Percentiles rank a stretch among this genome's conserved stretches.
Conservation (phyloP, 1,140 invertebrate genomes). For the Drosophila sproati region DNA sequence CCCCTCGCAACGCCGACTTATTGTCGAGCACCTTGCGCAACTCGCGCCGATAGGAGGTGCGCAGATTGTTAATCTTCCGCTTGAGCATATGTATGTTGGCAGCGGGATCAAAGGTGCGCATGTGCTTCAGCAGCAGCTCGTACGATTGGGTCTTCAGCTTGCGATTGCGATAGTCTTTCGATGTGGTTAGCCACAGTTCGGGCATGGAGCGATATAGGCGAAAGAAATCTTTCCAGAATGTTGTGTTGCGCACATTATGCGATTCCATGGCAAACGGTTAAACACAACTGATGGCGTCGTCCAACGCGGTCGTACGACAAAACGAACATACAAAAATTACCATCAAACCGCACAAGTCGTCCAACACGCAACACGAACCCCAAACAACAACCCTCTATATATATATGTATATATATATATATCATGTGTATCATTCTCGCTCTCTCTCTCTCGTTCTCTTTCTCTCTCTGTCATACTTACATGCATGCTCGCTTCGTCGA, state of each 20-base stretch:
- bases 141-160: slow-evolving; percentile 47
- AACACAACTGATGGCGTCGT: slow-evolving; percentile 12
- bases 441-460: neutral
- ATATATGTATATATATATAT: too few species aligned
- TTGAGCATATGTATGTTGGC: slow-evolving; percentile 60
- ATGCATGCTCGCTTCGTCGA: slow-evolving; percentile 54
- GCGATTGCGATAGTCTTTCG: slow-evolving; percentile 54
- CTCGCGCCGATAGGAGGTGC: slow-evolving; percentile 65
- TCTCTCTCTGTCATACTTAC: slow-evolving; percentile 36
- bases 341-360: slow-evolving; percentile 14
- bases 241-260: slow-evolving; percentile 24
- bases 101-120: slow-evolving; percentile 34
- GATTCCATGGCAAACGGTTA: slow-evolving; percentile 22
- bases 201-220: slow-evolving; percentile 65
- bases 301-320: slow-evolving; percentile 52
- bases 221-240: slow-evolving; percentile 57
- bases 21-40: slow-evolving; percentile 55
- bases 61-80: slow-evolving; percentile 68
- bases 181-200: slow-evolving; percentile 58
- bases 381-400: neutral
- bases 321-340: slow-evolving; percentile 16
- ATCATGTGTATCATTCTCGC: neutral
- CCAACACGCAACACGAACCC: slow-evolving; percentile 20
- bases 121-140: slow-evolving; percentile 13
- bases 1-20: neutral